phyloP scores from a whole-genome alignment of 2,113 vertebrate genomes.

The Menidia beryllina region DNA sequence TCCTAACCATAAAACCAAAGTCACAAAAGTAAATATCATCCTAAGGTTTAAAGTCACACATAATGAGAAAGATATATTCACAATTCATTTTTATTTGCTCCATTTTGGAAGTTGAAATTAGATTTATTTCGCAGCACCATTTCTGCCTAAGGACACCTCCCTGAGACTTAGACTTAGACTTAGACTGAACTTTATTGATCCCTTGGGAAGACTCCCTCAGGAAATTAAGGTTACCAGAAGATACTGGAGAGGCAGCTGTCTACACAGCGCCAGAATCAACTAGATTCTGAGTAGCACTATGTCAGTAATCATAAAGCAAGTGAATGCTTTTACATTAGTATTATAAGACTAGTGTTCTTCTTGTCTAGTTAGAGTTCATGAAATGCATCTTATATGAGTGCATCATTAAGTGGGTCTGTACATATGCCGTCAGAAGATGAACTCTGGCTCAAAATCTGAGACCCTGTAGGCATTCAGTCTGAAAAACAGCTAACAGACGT shows the following conservation, averaged over 20 bases:
- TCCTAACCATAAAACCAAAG: constrained; percentile 47
- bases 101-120: constrained; percentile 22
- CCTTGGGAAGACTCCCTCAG: no score
- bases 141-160: constrained; percentile 18
- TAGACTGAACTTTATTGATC: no score
- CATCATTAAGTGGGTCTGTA: constrained; percentile 49
- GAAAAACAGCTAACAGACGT: constrained; percentile 58
- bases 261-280: no score
- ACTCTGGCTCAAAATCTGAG: constrained; percentile 44
- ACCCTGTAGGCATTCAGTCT: constrained; percentile 60
- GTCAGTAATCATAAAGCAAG: constrained; percentile 22
- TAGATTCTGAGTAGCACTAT: constrained; percentile 9
- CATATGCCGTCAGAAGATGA: constrained; percentile 41
- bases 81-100: constrained; percentile 76
- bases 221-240: no score
- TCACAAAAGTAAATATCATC: constrained; percentile 64
- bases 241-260: no score
- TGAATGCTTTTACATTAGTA: constrained; percentile 31
- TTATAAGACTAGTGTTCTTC: constrained; percentile 10
- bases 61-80: background rate
- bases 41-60: constrained; percentile 79
- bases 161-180: no score
- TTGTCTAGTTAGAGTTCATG: constrained; percentile 26
- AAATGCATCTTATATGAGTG: constrained; percentile 28
- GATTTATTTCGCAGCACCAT: background rate